Evolutionary conservation across 2,113 vertebrate genomes (phyloP), one percentile per base, ranked within the genome.

Genomic region (Plecturocebus donacophilus): DNA sequence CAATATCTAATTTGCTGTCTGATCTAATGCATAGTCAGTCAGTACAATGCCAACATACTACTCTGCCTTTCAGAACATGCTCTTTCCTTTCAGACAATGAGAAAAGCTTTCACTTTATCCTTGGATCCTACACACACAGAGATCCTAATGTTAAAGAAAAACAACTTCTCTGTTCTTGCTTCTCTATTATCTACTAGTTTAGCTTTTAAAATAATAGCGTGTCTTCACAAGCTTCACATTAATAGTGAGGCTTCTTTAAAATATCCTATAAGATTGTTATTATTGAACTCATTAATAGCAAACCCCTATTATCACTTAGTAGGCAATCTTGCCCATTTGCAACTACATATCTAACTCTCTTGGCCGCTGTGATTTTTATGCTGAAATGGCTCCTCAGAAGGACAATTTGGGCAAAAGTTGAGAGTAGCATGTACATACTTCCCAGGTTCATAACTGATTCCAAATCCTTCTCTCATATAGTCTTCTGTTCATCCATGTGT

Each of bases 1-100:
- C 98, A 98, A 99, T 99, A 99, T 98, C 98, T 98, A 98, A 98
- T 99, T 98, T 99, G 95, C 97, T 98, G 90, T 98, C 98, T 98
- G 97, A 98, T 98, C 98, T 99, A 99, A 99, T 98, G 96, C 97
- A 98, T 93, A 95, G 97, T 98, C 92, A 94, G 93, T 92, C 95
- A 84, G 93, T 96, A 79, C 97, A 98, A 97, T 98, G 96, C 87
- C 98, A 97, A 68, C 93, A 45, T 97, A 97, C 93, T 96, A 87
- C 81, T 97, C 79, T 81, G 92, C 97, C 97, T 98, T 98, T 98
- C 97, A 98, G 88, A 96, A 96, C 97, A 97, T 97, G 95, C 97
- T 97, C 87, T 98, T 97, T 96, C 97, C 94, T 98, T 58, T 97
- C n/a, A 87, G 97, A 95, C 47, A 47, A 95, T 89, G 91, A 87